Evolutionary conservation across 2,113 vertebrate genomes (phyloP), one percentile per base, ranked within the genome.

Genomic region (Herpetotheres cachinnans): DNA sequence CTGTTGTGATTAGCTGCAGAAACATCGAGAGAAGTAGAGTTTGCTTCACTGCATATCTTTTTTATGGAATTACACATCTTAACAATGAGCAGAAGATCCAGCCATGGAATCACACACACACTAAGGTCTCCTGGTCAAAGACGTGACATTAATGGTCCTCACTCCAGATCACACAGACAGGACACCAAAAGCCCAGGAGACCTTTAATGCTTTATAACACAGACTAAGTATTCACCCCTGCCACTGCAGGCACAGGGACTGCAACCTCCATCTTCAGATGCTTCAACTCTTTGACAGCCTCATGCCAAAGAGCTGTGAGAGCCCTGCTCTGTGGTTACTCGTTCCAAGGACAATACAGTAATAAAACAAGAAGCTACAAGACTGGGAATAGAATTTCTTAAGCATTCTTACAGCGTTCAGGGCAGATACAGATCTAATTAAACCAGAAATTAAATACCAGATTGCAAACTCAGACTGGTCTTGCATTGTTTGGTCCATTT

Each of bases 141-240:
- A 67, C n/a, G 12, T 17, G 58, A 40, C 14, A 34, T 26, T 24
- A 65, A 32, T 1, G 0, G 27, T n/a, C 46, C 66, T 86, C 38
- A 12, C 65, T 73, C 21, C 42, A 79, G 34, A 38, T 59, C 17
- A 56, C 54, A 16, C 40, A 40, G 55, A 16, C 21, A 58, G 29
- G 55, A 58, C 26, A 52, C 12, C 30, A 44, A n/a, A 72, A 87
- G 40, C 70, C 72, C 80, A 84, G 55, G 46, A 82, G 56, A 66
- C 11, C 10, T 71, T 50, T 6, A 34, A 42, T 9, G 63, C 32
- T 71, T 21, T 13, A 4, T 13, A 66, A 5, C 10, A 54, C 20
- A 40, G n/a, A 26, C 22, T 54, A 1, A 0, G 16, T 6, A 34
- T 32, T 70, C 2, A 2, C 1, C 1, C 7, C 32, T 46, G n/a